Percentiles rank a stretch among this genome's conserved stretches.
phyloP scores from a whole-genome alignment of 1,140 invertebrate genomes.

The Megalopta genalis region DNA sequence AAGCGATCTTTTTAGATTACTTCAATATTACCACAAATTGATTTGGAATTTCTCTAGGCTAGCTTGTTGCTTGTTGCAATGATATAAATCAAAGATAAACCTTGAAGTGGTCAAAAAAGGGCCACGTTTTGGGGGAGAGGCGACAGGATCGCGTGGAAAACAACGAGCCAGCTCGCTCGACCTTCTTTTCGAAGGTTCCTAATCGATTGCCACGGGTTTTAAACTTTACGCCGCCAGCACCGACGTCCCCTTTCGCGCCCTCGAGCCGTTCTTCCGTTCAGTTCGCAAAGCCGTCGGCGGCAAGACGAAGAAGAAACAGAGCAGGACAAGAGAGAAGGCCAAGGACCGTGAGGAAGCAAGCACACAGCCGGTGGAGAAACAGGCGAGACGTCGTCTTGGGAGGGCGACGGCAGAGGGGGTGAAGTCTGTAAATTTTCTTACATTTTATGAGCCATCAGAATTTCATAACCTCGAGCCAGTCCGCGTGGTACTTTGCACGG shows the following conservation, averaged over 20 bases:
- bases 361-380: conserved; percentile 2
- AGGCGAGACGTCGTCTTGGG: conserved; percentile 24
- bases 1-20: no score
- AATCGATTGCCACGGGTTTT: conserved; percentile 79
- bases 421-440: conserved; percentile 81
- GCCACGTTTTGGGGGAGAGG: conserved; percentile 16
- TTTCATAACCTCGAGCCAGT: conserved; percentile 81
- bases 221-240: conserved; percentile 74
- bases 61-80: no score
- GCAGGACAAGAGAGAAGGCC: conserved; percentile 36
- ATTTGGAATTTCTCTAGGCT: no score
- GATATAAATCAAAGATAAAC: no score
- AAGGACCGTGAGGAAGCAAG: conserved; percentile 45
- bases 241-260: conserved; percentile 46
- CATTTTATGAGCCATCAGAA: conserved; percentile 82
- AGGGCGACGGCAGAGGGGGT: conserved; percentile 49
- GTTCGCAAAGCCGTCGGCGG: conserved; percentile 49
- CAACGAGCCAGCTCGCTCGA: conserved; percentile 30
- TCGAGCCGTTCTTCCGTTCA: conserved; percentile 63
- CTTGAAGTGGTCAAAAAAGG: neutral
- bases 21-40: no score
- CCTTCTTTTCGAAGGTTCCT: conserved; percentile 72
- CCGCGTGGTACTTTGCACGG: conserved; percentile 80
- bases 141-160: conserved; percentile 19
- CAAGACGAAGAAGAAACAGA: conserved; percentile 50